Evolutionary conservation across 2,797 vertebrate species (phyloP).

Genomic region (Falco concolor): DNA sequence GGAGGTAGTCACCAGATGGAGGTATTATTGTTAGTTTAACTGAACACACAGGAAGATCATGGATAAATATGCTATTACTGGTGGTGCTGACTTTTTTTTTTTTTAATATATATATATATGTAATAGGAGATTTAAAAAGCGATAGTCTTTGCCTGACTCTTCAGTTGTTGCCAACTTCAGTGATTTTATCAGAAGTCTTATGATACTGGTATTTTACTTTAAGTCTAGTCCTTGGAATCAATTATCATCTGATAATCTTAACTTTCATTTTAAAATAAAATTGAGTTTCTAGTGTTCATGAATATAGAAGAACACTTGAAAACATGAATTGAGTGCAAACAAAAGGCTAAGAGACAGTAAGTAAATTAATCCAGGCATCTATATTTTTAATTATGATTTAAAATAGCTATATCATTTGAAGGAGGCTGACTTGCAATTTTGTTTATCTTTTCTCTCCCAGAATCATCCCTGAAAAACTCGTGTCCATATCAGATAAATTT

Average conservation of each 20-base stretch:
- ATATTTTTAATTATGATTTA: background rate
- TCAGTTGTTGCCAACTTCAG: background rate
- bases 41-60: background rate
- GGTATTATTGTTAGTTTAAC: conserved; percentile 12
- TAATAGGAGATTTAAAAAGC: background rate
- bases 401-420: background rate
- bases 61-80: background rate
- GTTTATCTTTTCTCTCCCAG: background rate
- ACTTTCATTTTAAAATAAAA: conserved; percentile 30
- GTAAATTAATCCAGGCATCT: background rate
- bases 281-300: background rate
- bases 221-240: background rate
- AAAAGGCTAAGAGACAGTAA: background rate
- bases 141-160: background rate
- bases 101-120: background rate
- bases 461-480: background rate
- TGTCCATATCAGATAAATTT: background rate
- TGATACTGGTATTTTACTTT: background rate
- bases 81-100: background rate
- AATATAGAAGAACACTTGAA: conserved; percentile 12
- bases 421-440: background rate
- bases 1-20: conserved; percentile 13
- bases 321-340: background rate
- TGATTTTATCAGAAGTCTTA: conserved; percentile 24
- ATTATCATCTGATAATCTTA: conserved; percentile 29